Percentiles rank a stretch among this genome's conserved stretches.
phyloP scores from a whole-genome alignment of 2,797 vertebrate species.

The Sitta carolinensis region DNA sequence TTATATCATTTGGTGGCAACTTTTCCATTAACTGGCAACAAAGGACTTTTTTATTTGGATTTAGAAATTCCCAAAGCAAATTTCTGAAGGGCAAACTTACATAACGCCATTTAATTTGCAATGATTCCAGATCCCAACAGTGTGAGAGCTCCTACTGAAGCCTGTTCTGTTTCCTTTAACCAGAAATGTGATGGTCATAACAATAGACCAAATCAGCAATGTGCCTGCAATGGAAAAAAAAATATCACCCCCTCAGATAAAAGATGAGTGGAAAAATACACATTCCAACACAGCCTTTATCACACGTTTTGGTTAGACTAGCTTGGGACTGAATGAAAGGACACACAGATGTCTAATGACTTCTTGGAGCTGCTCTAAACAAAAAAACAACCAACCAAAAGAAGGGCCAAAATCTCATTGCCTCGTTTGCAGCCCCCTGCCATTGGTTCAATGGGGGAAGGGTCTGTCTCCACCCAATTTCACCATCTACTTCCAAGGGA shows the following conservation, averaged over 20 bases:
- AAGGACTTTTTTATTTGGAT: constrained; percentile 50
- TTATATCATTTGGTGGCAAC: constrained; percentile 54
- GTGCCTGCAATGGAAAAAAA: not conserved
- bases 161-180: not conserved
- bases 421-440: rapidly evolving
- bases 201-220: not conserved
- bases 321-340: not conserved
- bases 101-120: constrained; percentile 54
- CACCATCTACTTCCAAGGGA: not conserved
- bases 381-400: not conserved
- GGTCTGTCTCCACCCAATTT: not conserved
- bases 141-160: not conserved
- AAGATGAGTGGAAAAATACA: not conserved
- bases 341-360: not conserved
- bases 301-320: not conserved
- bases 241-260: not conserved
- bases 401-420: not conserved
- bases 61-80: constrained; percentile 57
- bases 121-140: constrained; percentile 26
- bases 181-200: constrained; percentile 14
- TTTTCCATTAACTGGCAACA: constrained; percentile 60
- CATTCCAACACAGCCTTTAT: not conserved
- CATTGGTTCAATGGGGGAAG: not conserved
- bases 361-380: not conserved
- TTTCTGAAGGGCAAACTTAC: constrained; percentile 53